These are phyloP conservation scores for Microctenopoma lineatum DNA, from an alignment of 2,797 vertebrate species.

Conservation along the genomic window DNA sequence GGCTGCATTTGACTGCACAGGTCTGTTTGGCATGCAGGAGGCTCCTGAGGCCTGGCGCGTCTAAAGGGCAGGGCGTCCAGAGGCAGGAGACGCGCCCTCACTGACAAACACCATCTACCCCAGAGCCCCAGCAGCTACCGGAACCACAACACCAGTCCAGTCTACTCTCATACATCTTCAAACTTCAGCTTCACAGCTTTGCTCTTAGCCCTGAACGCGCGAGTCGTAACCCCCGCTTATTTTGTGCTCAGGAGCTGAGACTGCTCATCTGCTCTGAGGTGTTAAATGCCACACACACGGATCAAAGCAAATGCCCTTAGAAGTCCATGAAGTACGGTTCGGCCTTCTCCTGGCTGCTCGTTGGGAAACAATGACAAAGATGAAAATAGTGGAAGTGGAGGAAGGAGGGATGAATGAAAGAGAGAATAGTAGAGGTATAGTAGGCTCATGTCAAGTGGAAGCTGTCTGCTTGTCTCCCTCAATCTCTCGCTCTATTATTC, in stretches of 20 bases:
- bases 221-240: conserved; percentile 63
- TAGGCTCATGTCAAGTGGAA: conserved; percentile 34
- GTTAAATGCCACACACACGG: conserved; percentile 80
- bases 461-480: conserved; percentile 56
- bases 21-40: conserved; percentile 87
- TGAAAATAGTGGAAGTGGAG: conserved; percentile 26
- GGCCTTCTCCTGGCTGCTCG: conserved; percentile 53
- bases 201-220: conserved; percentile 28
- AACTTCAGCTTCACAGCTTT: conserved; percentile 33
- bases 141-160: conserved; percentile 53
- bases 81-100: conserved; percentile 80
- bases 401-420: conserved; percentile 19
- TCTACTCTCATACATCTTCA: conserved; percentile 49
- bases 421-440: conserved; percentile 23
- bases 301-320: conserved; percentile 71
- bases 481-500: conserved; percentile 69
- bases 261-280: conserved; percentile 75
- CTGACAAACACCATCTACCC: conserved; percentile 79
- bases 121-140: conserved; percentile 54
- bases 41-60: conserved; percentile 83
- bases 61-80: conserved; percentile 87
- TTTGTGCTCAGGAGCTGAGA: conserved; percentile 42
- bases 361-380: conserved; percentile 55
- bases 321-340: conserved; percentile 48
- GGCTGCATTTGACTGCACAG: conserved; percentile 82